Evolutionary conservation across 2,888 invertebrate species (phyloP), one percentile per base, ranked within the genome.

Genomic region (Drosophila aldrichi): DNA sequence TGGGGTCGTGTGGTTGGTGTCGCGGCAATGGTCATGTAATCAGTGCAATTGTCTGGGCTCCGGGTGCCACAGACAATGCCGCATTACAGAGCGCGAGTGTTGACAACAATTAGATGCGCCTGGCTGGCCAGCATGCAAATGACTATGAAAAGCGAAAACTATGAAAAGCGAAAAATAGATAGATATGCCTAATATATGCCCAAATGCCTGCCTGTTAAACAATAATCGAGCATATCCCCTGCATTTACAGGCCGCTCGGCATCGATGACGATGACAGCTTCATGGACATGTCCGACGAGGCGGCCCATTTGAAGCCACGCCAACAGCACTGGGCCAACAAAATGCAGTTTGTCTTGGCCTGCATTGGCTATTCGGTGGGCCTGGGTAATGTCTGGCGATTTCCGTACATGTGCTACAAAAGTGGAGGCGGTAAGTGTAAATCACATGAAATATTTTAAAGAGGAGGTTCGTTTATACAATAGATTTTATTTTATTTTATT

Each of bases 361-460:
- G 97, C 91, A 96, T 97, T 75, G 97, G 97, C 29, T 97, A 97
- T 92, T 97, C 97, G 59, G 97, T 97, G 61, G 97, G 97, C 43
- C 94, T 97, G 75, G 97, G 97, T 82, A 97, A 97, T 91, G 96
- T 97, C 77, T 97, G 97, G 97, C 95, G 97, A 87, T 98, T 98
- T 93, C 98, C 98, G 40, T 98, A 98, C 93, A 95, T 98, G 87
- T 97, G 97, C 93, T 97, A 97, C 93, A 96, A 96, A 94, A 97
- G 97, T 92, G 97, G 97, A 81, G 97, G 97, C 94, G 97, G 97
- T 97, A 92, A 94, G 94, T 90, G 2, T 0, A 22, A 61, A 18
- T n/a, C n/a, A 32, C 9, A 32, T 22, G 12, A 20, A 51, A 34
- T 12, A 18, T 32, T 18, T 25, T 3, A 25, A 25, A 25, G 7